These are phyloP conservation scores for Dysmachus trigonus DNA, from an alignment of 2,888 invertebrate species.

Conservation along the genomic window DNA sequence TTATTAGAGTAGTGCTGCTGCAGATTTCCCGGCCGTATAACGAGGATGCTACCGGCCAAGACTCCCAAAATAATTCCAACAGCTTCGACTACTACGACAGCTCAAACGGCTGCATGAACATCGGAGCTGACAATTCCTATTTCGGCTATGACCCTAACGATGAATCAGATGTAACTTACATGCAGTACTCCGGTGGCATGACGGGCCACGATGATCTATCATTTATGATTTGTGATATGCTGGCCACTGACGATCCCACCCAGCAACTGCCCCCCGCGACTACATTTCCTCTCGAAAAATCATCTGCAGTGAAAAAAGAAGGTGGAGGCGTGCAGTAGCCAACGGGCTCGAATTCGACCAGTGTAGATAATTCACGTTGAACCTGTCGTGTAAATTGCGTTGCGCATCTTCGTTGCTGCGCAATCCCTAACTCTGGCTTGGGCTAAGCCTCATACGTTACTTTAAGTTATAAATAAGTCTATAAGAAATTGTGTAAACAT, in stretches of 20 bases:
- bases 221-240: constrained; percentile 57
- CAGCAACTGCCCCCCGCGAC: not conserved
- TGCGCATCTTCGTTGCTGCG: not conserved
- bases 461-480: not conserved
- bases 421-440: not conserved
- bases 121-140: not conserved
- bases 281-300: not conserved
- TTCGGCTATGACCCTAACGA: not conserved
- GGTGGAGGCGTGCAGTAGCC: not conserved
- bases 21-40: constrained; percentile 7
- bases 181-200: constrained; percentile 13
- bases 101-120: not conserved
- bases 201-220: constrained; percentile 55
- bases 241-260: constrained; percentile 48
- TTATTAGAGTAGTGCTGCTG: not conserved
- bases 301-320: not conserved
- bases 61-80: not conserved
- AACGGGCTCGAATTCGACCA: not conserved
- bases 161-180: not conserved
- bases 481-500: not conserved
- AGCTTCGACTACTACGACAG: not conserved
- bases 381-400: not conserved
- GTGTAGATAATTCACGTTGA: not conserved
- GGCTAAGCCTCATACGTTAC: not conserved
- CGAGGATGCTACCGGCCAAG: not conserved